These are phyloP conservation scores for Nothoprocta perdicaria DNA, from an alignment of 2,113 vertebrate genomes.

Conservation along the genomic window DNA sequence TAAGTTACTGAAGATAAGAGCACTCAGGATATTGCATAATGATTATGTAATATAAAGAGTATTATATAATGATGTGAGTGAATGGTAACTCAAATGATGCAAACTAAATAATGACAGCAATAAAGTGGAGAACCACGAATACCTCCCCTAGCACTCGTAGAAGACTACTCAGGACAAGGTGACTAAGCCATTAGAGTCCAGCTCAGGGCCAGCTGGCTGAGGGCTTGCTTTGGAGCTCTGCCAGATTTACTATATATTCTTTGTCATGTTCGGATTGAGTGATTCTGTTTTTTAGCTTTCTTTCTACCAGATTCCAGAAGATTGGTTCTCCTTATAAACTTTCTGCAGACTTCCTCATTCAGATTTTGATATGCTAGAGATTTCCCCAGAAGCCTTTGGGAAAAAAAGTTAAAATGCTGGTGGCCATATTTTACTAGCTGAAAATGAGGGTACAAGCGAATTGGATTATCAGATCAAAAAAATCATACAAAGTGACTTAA, in stretches of 20 bases:
- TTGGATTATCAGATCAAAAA: neutral
- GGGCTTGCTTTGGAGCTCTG: fast-evolving
- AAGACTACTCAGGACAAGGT: neutral
- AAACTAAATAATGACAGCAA: neutral
- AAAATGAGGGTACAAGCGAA: neutral
- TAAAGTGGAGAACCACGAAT: neutral
- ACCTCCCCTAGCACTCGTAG: neutral
- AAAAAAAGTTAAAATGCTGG: neutral
- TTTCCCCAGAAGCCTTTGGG: neutral
- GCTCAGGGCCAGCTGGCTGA: neutral
- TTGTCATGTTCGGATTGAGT: neutral
- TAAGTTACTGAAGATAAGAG: neutral
- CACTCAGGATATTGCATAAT: neutral
- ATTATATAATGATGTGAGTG: neutral
- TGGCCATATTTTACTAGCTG: neutral
- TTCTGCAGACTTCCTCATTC: neutral
- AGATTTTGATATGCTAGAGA: neutral
- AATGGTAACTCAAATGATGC: neutral
- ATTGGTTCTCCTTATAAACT: neutral
- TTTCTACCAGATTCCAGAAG: neutral
- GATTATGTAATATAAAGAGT: too few relatives aligned
- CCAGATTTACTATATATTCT: fast-evolving
- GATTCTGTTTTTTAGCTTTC: neutral
- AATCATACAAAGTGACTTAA: neutral
- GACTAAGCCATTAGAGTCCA: fast-evolving